Evolutionary conservation across 1,140 invertebrate genomes (phyloP).

Genomic region (Drosophila sproati): DNA sequence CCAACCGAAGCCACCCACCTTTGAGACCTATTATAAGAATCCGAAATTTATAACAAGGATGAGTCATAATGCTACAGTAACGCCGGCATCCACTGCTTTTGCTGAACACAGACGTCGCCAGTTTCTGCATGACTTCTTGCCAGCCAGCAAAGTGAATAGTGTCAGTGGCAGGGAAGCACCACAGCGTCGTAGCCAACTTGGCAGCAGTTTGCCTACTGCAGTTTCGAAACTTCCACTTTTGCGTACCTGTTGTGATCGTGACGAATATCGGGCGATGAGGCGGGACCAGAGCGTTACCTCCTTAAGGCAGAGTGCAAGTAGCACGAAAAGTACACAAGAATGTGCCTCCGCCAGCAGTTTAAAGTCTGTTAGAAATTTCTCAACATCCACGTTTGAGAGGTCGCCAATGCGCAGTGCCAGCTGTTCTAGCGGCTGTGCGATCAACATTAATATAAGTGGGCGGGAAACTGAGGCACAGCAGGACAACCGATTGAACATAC

Average conservation of each 20-base stretch:
- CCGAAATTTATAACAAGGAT: constrained; percentile 42
- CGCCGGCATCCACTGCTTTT: constrained; percentile 27
- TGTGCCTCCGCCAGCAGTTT: constrained; percentile 14
- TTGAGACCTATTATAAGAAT: constrained; percentile 73
- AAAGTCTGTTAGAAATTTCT: not conserved
- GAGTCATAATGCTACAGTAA: not conserved
- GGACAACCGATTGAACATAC: constrained; percentile 59
- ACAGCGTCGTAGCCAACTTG: constrained; percentile 9
- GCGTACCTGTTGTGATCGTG: constrained; percentile 41
- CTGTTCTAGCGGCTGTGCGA: constrained; percentile 57
- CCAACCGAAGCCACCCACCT: constrained; percentile 20
- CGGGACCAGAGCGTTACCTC: constrained; percentile 33
- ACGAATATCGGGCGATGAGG: constrained; percentile 24
- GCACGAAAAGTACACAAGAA: not conserved
- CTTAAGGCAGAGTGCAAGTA: not conserved
- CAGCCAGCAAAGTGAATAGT: not conserved
- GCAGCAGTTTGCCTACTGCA: not conserved
- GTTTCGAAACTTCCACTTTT: constrained; percentile 41
- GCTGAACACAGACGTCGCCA: constrained; percentile 43
- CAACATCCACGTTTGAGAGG: constrained; percentile 17
- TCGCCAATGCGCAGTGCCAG: constrained; percentile 29
- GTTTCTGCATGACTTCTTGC: constrained; percentile 46
- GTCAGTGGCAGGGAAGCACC: constrained; percentile 3
- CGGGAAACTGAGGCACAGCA: constrained; percentile 26
- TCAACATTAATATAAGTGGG: constrained; percentile 69